Conservation (phyloP, 2,113 vertebrate genomes). For the Ammodytes dubius region DNA sequence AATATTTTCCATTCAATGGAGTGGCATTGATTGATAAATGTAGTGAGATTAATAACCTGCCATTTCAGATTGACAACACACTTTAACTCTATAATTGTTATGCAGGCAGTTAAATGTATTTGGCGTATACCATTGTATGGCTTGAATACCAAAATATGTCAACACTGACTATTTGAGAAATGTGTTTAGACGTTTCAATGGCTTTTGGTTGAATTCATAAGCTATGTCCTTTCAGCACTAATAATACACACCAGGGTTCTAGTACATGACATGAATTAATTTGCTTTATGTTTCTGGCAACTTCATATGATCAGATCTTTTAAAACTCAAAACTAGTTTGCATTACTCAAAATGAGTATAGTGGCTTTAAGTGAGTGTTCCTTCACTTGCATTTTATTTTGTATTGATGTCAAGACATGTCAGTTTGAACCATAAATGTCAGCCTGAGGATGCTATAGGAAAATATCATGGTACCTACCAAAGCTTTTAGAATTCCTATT, state of each 20-base stretch:
- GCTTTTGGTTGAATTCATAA: background rate
- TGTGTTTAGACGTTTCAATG: background rate
- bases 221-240: background rate
- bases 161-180: background rate
- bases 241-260: background rate
- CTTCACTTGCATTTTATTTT: no score
- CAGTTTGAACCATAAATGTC: background rate
- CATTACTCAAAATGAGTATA: background rate
- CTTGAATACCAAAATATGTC: background rate
- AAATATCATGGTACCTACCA: background rate
- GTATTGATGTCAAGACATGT: background rate
- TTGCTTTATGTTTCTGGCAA: background rate
- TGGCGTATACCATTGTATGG: background rate
- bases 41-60: slow-evolving; percentile 15
- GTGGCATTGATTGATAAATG: slow-evolving; percentile 11
- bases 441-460: background rate
- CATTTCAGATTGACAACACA: slow-evolving; percentile 7
- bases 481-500: background rate
- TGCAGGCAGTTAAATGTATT: background rate
- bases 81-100: slow-evolving; percentile 12
- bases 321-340: background rate
- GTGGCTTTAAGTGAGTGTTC: no score
- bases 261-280: background rate
- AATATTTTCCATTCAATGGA: slow-evolving; percentile 26
- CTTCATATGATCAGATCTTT: background rate